Evolutionary conservation across 2,113 vertebrate genomes (phyloP), one percentile per base, ranked within the genome.

Genomic region (Erythrolamprus reginae): DNA sequence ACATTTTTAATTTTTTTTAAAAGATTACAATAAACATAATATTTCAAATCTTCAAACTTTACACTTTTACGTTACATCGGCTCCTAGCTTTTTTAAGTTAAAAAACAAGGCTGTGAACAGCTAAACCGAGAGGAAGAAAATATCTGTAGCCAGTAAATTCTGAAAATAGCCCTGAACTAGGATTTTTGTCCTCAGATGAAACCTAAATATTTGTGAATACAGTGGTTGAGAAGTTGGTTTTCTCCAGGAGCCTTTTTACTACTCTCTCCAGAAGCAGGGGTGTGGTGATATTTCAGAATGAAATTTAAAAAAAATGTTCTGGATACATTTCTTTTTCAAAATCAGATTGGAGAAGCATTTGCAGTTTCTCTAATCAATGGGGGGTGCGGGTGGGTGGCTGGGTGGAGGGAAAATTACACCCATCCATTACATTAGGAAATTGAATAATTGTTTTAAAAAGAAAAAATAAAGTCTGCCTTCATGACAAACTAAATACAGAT

Each of bases 141-240:
- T 90, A 83, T 86, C 85, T 65, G 26, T 84, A 70, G 89, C 77
- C 86, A 90, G 88, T 92, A 92, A 92, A 84, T 70, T 84, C 91
- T 88, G 89, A 92, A 92, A 92, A 92, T 92, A 92, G 88, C 91
- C 91, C 91, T 92, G 91, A 90, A 92, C 70, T 90, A 50, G 48
- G 86, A 84, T 87, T 92, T 84, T 84, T 92, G 91, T 92, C 85
- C 77, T 92, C 77, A 70, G 50, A 48, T 24, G 48, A 90, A 92
- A 90, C 86, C 86, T 92, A 92, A 90, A 92, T 92, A 92, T 92
- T 92, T 92, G 89, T 87, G 77, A 90, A 88, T 84, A 84, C 19
- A n/a, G 85, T 24, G 48, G 55, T 89, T 55, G 86, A 83, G 48
- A 87, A 92, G 86, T 90, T 9, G 28, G 53, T 90, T 90, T 92